Evolutionary conservation across 2,797 vertebrate genomes (phyloP).

Genomic region (Carcharodon carcharias): DNA sequence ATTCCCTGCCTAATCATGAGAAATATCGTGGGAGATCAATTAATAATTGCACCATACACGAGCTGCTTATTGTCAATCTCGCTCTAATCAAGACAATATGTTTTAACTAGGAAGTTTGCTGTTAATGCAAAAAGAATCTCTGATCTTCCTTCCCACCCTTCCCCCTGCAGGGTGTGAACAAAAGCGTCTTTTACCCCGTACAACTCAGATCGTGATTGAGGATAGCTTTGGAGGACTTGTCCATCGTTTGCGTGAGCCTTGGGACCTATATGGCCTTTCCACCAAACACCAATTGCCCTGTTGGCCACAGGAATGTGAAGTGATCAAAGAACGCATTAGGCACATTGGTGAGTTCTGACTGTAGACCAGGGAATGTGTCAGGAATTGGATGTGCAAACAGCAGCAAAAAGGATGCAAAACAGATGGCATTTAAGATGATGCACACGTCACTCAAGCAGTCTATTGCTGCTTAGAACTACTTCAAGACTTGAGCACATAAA

Average conservation of each 20-base stretch:
- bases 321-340: constrained; percentile 56
- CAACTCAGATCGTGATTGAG: constrained; percentile 56
- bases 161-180: neutral
- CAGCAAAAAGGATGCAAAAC: too few relatives aligned
- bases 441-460: neutral
- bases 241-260: constrained; percentile 50
- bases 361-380: neutral
- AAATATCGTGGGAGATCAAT: neutral
- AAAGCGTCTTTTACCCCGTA: constrained; percentile 39
- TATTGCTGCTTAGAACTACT: neutral
- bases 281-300: constrained; percentile 49
- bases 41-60: neutral
- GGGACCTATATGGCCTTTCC: constrained; percentile 52
- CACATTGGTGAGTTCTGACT: constrained; percentile 57
- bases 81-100: neutral
- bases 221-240: constrained; percentile 52
- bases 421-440: too few relatives aligned
- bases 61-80: neutral
- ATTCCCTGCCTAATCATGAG: neutral
- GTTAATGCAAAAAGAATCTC: neutral
- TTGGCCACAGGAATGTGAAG: constrained; percentile 62
- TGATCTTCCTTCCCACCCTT: neutral
- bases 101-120: neutral
- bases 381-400: neutral
- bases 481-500: neutral